These are phyloP conservation scores for Sycobia sp. DNA, from an alignment of 1,140 invertebrate genomes.

Conservation along the genomic window DNA sequence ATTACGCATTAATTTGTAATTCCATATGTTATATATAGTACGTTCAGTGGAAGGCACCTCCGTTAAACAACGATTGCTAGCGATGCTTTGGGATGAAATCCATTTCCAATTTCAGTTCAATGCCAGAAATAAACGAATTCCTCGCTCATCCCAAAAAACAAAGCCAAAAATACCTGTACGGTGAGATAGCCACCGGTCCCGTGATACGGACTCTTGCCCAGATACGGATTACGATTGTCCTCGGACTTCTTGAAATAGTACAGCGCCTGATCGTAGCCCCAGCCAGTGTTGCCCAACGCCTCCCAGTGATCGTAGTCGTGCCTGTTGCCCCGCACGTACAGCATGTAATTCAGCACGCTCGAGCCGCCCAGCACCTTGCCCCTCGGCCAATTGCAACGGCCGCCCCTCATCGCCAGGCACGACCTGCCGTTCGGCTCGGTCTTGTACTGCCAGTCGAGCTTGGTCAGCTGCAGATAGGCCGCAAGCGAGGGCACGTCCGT, in stretches of 20 bases:
- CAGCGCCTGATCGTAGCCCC: slow-evolving; percentile 87
- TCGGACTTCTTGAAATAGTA: slow-evolving; percentile 91
- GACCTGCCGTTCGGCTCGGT: slow-evolving; percentile 84
- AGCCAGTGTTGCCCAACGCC: slow-evolving; percentile 80
- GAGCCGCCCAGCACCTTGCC: slow-evolving; percentile 89
- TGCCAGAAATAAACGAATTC: no score
- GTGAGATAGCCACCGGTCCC: slow-evolving; percentile 77
- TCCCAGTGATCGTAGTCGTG: slow-evolving; percentile 93
- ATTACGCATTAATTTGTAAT: no score
- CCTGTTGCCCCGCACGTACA: slow-evolving; percentile 85
- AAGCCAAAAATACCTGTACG: slow-evolving; percentile 66
- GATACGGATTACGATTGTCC: slow-evolving; percentile 84
- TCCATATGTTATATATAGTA: no score
- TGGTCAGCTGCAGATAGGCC: slow-evolving; percentile 84
- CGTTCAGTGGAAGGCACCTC: no score
- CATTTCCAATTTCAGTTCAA: no score
- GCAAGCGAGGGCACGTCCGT: slow-evolving; percentile 87
- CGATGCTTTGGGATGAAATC: no score
- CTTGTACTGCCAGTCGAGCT: slow-evolving; percentile 91
- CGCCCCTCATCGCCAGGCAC: slow-evolving; percentile 75
- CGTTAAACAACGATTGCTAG: no score
- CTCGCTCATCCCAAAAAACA: no score
- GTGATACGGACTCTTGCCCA: slow-evolving; percentile 74
- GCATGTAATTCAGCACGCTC: slow-evolving; percentile 93
- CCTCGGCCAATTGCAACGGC: slow-evolving; percentile 81